These are phyloP conservation scores for Drosophila ezoana DNA, from an alignment of 2,888 invertebrate species.

Conservation along the genomic window DNA sequence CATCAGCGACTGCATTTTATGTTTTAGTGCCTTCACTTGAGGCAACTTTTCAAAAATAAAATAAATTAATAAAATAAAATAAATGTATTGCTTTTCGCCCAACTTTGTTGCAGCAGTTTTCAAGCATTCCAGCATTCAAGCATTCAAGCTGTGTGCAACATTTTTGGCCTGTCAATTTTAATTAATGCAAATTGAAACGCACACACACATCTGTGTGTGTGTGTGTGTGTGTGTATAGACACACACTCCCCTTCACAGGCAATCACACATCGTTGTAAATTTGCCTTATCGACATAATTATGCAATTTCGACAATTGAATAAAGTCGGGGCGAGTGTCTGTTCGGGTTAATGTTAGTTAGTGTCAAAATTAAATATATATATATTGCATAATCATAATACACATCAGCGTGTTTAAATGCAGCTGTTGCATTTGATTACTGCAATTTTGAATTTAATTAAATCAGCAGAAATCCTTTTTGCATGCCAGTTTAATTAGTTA, in stretches of 20 bases:
- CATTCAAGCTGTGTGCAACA: slow-evolving; percentile 46
- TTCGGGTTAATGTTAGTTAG: slow-evolving; percentile 32
- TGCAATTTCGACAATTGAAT: slow-evolving; percentile 67
- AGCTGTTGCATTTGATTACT: slow-evolving; percentile 20
- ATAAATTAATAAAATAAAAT: slow-evolving; percentile 11
- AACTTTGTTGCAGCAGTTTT: slow-evolving; percentile 16
- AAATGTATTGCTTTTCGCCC: slow-evolving; percentile 29
- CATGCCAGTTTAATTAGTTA: slow-evolving; percentile 28
- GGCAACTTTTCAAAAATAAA: slow-evolving; percentile 37
- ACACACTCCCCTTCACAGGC: slow-evolving; percentile 7
- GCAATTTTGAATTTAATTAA: slow-evolving; percentile 20
- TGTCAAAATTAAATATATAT: slow-evolving; percentile 16
- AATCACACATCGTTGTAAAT: slow-evolving; percentile 45
- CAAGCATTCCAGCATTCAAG: slow-evolving; percentile 23
- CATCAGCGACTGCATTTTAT: slow-evolving; percentile 44
- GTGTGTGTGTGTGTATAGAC: neutral
- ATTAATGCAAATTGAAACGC: slow-evolving; percentile 64
- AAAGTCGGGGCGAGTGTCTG: slow-evolving; percentile 43
- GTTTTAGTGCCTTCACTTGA: slow-evolving; percentile 41
- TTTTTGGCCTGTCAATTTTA: slow-evolving; percentile 65
- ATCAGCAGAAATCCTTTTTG: slow-evolving; percentile 36
- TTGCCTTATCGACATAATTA: slow-evolving; percentile 74
- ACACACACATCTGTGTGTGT: slow-evolving; percentile 27
- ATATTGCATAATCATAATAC: slow-evolving; percentile 38
- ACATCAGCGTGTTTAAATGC: slow-evolving; percentile 30